Base-by-base conservation (phyloP, 2,888 invertebrate genomes). In the Lathronympha strigana region DNA sequence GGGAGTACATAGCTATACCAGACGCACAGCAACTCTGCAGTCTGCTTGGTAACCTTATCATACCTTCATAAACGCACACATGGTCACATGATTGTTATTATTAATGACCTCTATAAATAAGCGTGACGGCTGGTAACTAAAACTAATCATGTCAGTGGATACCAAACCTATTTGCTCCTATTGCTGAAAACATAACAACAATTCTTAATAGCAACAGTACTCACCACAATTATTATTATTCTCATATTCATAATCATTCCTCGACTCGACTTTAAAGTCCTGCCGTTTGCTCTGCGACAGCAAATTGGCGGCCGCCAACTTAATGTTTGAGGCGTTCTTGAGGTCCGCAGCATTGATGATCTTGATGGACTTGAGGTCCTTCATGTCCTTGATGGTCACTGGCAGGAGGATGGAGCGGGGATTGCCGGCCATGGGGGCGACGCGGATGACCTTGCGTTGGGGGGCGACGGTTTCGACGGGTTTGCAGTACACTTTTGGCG, bases 331-430 rank as follows among this genome's bases (percentile, higher is more conserved):
- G 6, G 92, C 89, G 69, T 92, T 89, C 81, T 93, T 90, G 69
- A 94, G 77, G 71, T 93, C 93, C 0, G 94, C 89, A 0, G 95
- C 93, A 73, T 95, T 95, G 58, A 96, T 94, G 62, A 96, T 95
- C 86, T 96, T 95, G 63, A 95, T 94, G 0, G 94, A 94, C 72
- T 94, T 94, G 63, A 96, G 92, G 78, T 95, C 95, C 82, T 95
- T 95, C 86, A 95, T 94, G 67, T 94, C 94, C 73, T 94, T 94
- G 53, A 94, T 85, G 36, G 94, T 95, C 5, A 96, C 94, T 0
- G 96, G 96, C 21, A 96, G 87, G 15, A 96, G 87, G 67, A 96
- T 94, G 0, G 95, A 95, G 15, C 95, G 87, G 4, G 94, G 93
- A 75, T 93, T 93, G 2, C 92, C 92, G 1, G 87, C 86, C 87